Percentiles rank a stretch among this genome's conserved stretches.
phyloP scores from a whole-genome alignment of 2,797 vertebrate species.

The Manis crassicaudata region DNA sequence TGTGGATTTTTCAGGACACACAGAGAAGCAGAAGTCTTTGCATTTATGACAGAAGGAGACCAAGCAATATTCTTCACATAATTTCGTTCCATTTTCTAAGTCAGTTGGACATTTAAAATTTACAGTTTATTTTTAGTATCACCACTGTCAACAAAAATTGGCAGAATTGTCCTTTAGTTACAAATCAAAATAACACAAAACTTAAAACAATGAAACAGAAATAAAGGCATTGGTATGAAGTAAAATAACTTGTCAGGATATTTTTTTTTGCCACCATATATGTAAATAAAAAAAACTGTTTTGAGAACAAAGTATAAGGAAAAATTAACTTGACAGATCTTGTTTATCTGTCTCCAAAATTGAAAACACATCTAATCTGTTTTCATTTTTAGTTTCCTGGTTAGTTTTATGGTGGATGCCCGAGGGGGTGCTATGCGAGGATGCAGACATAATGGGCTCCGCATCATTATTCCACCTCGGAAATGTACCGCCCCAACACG shows the following conservation, averaged over 20 bases:
- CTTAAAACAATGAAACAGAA: not conserved
- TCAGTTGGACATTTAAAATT: not conserved
- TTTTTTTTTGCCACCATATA: not conserved
- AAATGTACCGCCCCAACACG: conserved; percentile 97
- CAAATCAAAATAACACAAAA: not conserved
- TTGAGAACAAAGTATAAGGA: not conserved
- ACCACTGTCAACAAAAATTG: not conserved
- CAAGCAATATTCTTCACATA: not conserved
- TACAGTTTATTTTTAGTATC: not conserved
- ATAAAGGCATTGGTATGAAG: not conserved
- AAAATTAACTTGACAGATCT: not conserved
- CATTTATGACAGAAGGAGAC: not conserved
- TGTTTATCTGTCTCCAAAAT: accelerated
- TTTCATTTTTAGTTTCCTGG: conserved; percentile 92
- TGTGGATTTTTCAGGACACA: not conserved
- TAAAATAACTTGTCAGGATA: not conserved
- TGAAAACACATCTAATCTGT: conserved; percentile 24
- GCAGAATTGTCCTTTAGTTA: not conserved
- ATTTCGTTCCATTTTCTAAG: not conserved
- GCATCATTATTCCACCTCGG: conserved; percentile 96
- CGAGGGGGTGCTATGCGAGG: conserved; percentile 98
- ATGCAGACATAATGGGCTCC: conserved; percentile 96
- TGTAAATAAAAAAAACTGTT: not conserved
- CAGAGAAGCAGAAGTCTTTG: not conserved
- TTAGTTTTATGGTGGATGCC: conserved; percentile 99